phyloP scores from a whole-genome alignment of 2,113 vertebrate species.

The Piprites chloris region DNA sequence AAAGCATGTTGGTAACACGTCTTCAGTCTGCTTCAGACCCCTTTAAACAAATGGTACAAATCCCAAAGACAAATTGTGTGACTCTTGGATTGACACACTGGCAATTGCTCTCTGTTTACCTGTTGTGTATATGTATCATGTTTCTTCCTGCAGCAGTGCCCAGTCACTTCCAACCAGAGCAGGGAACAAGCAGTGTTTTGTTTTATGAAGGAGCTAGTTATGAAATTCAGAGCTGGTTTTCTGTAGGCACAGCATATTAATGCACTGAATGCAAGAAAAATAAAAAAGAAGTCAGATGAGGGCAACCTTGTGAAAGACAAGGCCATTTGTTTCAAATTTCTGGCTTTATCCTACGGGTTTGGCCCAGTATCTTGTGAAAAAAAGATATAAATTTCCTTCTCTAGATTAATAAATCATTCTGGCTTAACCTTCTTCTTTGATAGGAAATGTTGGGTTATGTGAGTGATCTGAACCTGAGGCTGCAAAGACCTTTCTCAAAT shows the following conservation, averaged over 20 bases:
- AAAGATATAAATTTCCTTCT: not conserved
- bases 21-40: not conserved
- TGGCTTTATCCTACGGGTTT: not conserved
- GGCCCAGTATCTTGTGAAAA: not conserved
- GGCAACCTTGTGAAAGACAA: not conserved
- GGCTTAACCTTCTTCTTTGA: not conserved
- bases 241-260: not conserved
- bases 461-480: not conserved
- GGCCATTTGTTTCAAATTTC: not conserved
- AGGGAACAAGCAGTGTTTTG: not conserved
- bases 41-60: not conserved
- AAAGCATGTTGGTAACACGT: not conserved
- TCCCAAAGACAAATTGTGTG: not conserved
- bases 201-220: not conserved
- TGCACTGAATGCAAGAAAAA: not conserved
- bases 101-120: not conserved
- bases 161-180: not conserved
- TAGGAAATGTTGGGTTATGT: rapidly evolving
- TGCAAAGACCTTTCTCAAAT: not conserved
- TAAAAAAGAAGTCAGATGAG: not conserved
- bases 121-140: rapidly evolving
- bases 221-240: not conserved
- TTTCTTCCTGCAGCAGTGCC: not conserved
- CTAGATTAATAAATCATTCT: not conserved
- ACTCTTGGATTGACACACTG: not conserved